A percentile compares a stretch with the other conserved stretches of the same genome.
Evolutionary conservation across 2,888 invertebrate genomes (phyloP).

Genomic region (Parelbella ahira): DNA sequence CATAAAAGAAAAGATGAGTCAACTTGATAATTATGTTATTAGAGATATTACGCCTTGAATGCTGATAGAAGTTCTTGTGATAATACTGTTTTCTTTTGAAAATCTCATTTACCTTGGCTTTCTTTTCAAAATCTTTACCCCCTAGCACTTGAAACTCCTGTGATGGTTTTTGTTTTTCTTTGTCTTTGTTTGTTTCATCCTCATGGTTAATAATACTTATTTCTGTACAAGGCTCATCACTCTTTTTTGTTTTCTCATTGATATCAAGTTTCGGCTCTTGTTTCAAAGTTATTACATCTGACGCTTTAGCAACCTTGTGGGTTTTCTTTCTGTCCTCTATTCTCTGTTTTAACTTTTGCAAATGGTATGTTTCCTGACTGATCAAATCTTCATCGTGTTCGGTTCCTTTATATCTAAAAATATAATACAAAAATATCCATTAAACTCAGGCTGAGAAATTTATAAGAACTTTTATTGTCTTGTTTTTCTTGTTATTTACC

Average conservation of each 20-base stretch:
- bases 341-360: constrained; percentile 80
- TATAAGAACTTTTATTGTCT: too few relatives aligned
- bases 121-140: constrained; percentile 80
- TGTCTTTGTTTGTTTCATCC: neutral
- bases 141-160: constrained; percentile 85
- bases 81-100: too few relatives aligned
- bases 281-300: constrained; percentile 29
- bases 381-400: constrained; percentile 53
- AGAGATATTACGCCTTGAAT: too few relatives aligned
- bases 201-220: constrained; percentile 3
- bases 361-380: constrained; percentile 76
- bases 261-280: constrained; percentile 4
- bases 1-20: too few relatives aligned
- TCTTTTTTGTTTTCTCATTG: constrained; percentile 17
- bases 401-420: constrained; percentile 67
- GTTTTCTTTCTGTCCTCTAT: constrained; percentile 79
- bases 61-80: too few relatives aligned
- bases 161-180: constrained; percentile 28
- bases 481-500: constrained; percentile 59
- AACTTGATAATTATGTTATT: too few relatives aligned
- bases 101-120: constrained; percentile 58
- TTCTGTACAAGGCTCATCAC: constrained; percentile 1
- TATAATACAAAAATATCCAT: constrained; percentile 2
- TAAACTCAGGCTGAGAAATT: too few relatives aligned
- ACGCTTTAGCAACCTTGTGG: constrained; percentile 26